Base-by-base conservation (phyloP, 2,797 vertebrate species). In the Helarctos malayanus region DNA sequence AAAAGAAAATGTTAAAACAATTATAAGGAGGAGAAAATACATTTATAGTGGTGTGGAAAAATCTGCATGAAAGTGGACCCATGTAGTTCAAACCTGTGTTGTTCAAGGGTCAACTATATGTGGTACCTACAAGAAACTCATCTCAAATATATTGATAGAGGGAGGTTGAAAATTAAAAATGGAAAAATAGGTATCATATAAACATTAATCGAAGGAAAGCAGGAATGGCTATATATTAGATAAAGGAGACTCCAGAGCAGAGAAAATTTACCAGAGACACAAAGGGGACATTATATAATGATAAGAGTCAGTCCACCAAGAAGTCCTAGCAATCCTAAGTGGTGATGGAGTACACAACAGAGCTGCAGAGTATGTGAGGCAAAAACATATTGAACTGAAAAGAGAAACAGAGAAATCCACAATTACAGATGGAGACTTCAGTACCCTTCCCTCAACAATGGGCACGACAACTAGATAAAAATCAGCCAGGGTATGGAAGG, bases 291-390 rank as follows among this genome's bases (percentile, higher is more conserved):
- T 38, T 19, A 11, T 38, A 12, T 38, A 29, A 18, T 12, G 15
- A 54, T 29, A 7, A 29, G 23, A 35, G 41, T 71, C 38, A 32
- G 47, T 54, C 27, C 16, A 12, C 56, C 45, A 23, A 9, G 45
- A 41, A 49, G 18, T 11, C 56, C 7, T 1, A 23, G 25, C n/a
- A 8, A 0, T 49, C 29, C n/a, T 32, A 29, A 27, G 29, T 3
- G 56, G 29, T 32, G n/a, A 5, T 3, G 18, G 3, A 0, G 41
- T 29, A 5, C 21, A 32, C 25, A 23, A 7, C 3, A 25, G 32
- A 25, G 45, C 45, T 23, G n/a, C 18, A 29, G 7, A 41, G 12
- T 1, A 23, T 16, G 18, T 7, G 18, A 49, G 79, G 5, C 18
- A 52, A 35, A 71, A n/a, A 7, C 54, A 16, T 7, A 41, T 5